Base-by-base conservation (phyloP, 1,140 invertebrate genomes). In the Sycophila sp. region DNA sequence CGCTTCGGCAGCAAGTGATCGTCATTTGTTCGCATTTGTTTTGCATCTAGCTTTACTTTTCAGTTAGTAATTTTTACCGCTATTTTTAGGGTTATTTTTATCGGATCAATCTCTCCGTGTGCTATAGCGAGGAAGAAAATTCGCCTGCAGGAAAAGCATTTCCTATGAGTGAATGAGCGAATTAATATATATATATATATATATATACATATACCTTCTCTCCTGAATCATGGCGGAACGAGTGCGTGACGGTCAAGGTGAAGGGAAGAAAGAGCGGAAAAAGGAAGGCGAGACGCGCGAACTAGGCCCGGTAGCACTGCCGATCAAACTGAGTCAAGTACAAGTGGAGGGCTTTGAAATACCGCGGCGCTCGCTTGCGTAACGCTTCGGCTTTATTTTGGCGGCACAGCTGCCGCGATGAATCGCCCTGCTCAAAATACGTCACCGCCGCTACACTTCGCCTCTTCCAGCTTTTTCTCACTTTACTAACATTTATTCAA, bases 371-470 rank as follows among this genome's bases (percentile, higher is more conserved):
- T n/a, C n/a, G n/a, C n/a, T n/a, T n/a, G n/a, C n/a, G n/a, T n/a
- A n/a, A n/a, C n/a, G 40, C 17, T 4, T 15, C 17, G 24, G 19
- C 78, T 79, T 81, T 83, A 83, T 83, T 81, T 83, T 74, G 73
- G 76, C 73, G 73, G 36, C 67, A n/a, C n/a, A n/a, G n/a, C n/a
- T n/a, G n/a, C 3, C 4, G 67, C 65, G 71, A 69, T 81, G 80
- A 83, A 80, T 83, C 79, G 78, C 38, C 49, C 45, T 59, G 73
- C 79, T 80, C 72, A 81, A 83, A 83, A 83, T 83, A 83, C 22
- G 10, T 30, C 49, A 15, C 28, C 26, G 49, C 26, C n/a, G n/a
- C n/a, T n/a, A n/a, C n/a, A n/a, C n/a, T n/a, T n/a, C n/a, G n/a
- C n/a, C n/a, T n/a, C n/a, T n/a, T n/a, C n/a, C n/a, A n/a, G n/a